Base-by-base conservation (phyloP, 2,797 vertebrate genomes). In the Miichthys miiuy region DNA sequence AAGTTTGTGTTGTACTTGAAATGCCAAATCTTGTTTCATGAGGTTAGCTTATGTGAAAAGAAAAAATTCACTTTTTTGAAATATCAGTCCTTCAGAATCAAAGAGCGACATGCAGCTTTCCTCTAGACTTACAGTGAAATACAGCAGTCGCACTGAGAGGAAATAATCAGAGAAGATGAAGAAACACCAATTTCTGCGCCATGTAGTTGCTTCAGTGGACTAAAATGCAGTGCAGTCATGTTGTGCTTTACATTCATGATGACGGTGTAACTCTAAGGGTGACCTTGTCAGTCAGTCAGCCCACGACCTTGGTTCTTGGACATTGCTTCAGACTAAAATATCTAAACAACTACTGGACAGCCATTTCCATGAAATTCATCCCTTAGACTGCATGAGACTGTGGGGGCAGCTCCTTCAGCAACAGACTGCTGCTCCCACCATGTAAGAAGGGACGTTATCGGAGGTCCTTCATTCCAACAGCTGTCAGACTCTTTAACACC, bases 11-110 rank as follows among this genome's bases (percentile, higher is more conserved):
- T 30, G 30, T 30, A 30, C 30, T 30, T 44, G 58, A 68, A 62
- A 42, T 21, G 27, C 2, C 34, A 42, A 44, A 42, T 21, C 30
- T 23, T 9, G 13, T 42, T 54, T 42, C 50, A 44, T 14, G 51
- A 60, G 25, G 58, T 75, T 51, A 58, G 50, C 48, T 21, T 38
- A 47, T 44, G 44, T 38, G 30, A 44, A n/a, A 38, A 11, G 20
- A 47, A 55, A 25, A 34, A 21, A 38, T 13, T 2, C 7, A 38
- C 11, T 30, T 48, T 14, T 61, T 1, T 60, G 17, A 68, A 52
- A 42, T 27, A 61, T 66, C 67, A 27, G 54, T 60, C 25, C 13
- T 70, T 70, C 38, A 27, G 60, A 60, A 41, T 70, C 60, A 80
- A 65, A 58, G 34, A 23, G 50, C 1, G 1, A 9, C 8, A 9